A percentile compares a stretch with the other conserved stretches of the same genome.
phyloP scores from a whole-genome alignment of 2,888 invertebrate species.

The Melanargia galathea region DNA sequence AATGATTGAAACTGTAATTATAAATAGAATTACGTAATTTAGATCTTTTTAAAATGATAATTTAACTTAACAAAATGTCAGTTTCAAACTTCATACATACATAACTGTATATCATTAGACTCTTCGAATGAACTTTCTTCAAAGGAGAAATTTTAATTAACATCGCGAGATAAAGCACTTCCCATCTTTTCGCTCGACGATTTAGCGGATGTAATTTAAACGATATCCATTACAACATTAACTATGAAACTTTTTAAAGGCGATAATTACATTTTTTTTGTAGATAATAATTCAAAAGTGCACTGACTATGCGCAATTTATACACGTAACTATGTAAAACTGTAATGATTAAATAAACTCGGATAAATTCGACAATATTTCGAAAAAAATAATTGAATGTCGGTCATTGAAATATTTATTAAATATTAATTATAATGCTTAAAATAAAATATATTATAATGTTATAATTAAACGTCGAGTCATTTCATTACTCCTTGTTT shows the following conservation, averaged over 20 bases:
- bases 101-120: constrained; percentile 27
- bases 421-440: too few species aligned
- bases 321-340: too few species aligned
- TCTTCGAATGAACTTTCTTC: constrained; percentile 25
- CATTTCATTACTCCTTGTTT: too few species aligned
- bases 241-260: not conserved
- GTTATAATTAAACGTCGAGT: too few species aligned
- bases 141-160: constrained; percentile 36
- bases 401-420: too few species aligned
- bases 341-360: too few species aligned
- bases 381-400: too few species aligned
- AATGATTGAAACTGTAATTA: not conserved
- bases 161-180: constrained; percentile 38
- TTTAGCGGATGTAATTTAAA: constrained; percentile 41
- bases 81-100: constrained; percentile 15
- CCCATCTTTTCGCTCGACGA: constrained; percentile 35
- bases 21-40: not conserved
- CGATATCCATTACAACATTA: constrained; percentile 25
- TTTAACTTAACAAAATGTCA: not conserved
- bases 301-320: not conserved
- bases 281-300: not conserved
- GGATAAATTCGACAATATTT: too few species aligned
- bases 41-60: not conserved
- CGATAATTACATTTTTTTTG: not conserved
- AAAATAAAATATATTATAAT: too few species aligned